Evolutionary conservation across 2,888 invertebrate species (phyloP).

Genomic region (Callosobruchus maculatus): DNA sequence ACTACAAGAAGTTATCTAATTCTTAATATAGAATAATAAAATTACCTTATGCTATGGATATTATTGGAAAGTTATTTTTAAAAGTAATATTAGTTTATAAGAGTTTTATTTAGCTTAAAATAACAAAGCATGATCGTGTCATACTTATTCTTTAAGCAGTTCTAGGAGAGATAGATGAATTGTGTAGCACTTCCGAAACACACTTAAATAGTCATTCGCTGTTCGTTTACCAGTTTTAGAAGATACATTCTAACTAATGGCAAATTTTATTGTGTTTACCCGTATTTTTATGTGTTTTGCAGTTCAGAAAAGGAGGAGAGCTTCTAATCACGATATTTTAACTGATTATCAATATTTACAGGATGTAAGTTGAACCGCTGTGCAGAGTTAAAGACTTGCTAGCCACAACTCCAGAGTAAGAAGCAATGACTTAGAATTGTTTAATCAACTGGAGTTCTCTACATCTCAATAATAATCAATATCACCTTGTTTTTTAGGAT

Average conservation of each 20-base stretch:
- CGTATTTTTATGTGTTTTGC: background rate
- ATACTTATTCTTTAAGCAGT: background rate
- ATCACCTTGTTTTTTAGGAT: no score
- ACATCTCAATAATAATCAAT: no score
- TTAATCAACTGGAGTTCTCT: no score
- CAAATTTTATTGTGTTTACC: background rate
- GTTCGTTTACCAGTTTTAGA: background rate
- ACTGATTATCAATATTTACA: no score
- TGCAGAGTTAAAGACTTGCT: no score
- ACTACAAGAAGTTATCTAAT: background rate
- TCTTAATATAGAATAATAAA: conserved; percentile 29
- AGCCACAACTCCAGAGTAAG: no score
- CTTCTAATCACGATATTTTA: background rate
- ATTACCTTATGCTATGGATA: conserved; percentile 36
- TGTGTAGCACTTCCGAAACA: background rate
- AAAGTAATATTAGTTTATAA: background rate
- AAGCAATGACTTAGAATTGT: no score
- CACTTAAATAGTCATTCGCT: background rate
- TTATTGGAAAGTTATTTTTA: conserved; percentile 35
- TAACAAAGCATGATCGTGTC: background rate
- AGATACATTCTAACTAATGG: background rate
- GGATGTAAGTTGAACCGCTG: no score
- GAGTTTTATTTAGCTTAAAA: background rate
- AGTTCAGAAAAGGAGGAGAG: background rate
- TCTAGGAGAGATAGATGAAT: background rate